Conservation (phyloP, 2,888 invertebrate species). For the Agapostemon virescens region DNA sequence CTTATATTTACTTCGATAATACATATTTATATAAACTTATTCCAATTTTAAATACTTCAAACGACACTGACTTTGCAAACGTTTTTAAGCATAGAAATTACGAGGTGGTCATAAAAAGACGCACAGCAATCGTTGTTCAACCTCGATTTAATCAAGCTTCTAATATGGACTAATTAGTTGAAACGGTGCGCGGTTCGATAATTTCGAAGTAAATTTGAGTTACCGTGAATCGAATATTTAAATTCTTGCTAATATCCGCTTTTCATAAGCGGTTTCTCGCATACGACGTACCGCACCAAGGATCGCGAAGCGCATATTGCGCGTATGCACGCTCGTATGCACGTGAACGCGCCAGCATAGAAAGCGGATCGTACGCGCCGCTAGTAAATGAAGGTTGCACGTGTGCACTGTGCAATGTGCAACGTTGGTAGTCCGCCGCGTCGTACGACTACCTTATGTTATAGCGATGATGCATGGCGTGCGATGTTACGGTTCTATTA, state of each 20-base stretch:
- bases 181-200: neutral
- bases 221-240: neutral
- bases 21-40: no score
- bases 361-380: neutral
- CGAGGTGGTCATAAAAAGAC: no score
- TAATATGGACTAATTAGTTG: neutral
- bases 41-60: no score
- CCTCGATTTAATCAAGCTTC: no score
- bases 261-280: neutral
- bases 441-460: neutral
- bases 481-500: conserved; percentile 7
- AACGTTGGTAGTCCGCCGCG: neutral
- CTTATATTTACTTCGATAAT: no score
- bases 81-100: no score
- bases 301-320: neutral
- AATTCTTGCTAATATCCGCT: neutral
- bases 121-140: no score
- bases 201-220: neutral
- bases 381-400: conserved; percentile 31
- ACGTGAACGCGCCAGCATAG: neutral
- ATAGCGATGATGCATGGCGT: neutral
- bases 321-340: conserved; percentile 1
- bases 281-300: neutral
- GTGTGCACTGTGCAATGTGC: conserved; percentile 12
- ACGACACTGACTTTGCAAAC: no score